These are phyloP conservation scores for Bombylius discolor DNA, from an alignment of 2,888 invertebrate species.

Conservation along the genomic window DNA sequence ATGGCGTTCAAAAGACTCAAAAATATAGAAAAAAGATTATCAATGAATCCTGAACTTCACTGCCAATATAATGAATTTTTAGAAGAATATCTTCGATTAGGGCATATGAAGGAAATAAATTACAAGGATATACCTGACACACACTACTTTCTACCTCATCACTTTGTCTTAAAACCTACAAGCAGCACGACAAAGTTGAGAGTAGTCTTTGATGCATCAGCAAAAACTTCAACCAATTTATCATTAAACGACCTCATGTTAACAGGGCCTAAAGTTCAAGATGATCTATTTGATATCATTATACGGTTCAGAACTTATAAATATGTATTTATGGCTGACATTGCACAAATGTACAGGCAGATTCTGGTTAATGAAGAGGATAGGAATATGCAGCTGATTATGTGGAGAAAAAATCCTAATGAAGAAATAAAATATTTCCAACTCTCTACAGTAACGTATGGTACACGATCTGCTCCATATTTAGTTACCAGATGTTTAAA, in stretches of 20 bases:
- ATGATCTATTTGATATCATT: constrained; percentile 1
- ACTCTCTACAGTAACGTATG: constrained; percentile 14
- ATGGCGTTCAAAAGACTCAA: not conserved
- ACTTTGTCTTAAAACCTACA: not conserved
- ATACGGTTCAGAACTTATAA: constrained; percentile 3
- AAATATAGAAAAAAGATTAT: not conserved
- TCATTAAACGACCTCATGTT: not conserved
- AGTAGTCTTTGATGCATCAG: not conserved
- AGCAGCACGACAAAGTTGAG: not conserved
- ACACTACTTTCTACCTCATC: not conserved
- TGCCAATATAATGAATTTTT: not conserved
- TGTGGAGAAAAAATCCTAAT: not conserved
- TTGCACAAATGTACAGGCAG: constrained; percentile 11
- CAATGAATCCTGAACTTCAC: not conserved
- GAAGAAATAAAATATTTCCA: constrained; percentile 27
- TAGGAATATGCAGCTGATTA: not conserved
- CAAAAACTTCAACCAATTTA: not conserved
- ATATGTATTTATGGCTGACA: constrained; percentile 17
- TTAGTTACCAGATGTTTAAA: not conserved
- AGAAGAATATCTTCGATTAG: not conserved
- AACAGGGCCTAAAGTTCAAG: constrained; percentile 8
- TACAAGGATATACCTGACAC: not conserved
- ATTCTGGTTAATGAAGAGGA: not conserved
- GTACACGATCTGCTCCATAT: constrained; percentile 2
- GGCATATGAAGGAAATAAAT: not conserved